Evolutionary conservation across 2,113 vertebrate genomes (phyloP).

Genomic region (Spea multiplicata): DNA sequence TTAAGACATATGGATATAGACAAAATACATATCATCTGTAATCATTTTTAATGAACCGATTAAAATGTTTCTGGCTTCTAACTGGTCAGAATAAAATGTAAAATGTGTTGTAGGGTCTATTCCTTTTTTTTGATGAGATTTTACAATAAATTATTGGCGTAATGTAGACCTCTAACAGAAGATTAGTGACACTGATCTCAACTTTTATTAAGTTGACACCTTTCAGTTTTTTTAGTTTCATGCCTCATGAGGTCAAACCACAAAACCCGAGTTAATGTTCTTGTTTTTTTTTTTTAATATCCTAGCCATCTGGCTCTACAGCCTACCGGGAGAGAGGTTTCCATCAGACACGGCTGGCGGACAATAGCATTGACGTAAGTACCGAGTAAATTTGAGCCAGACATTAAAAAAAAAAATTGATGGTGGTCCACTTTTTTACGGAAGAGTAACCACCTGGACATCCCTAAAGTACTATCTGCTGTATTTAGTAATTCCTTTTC

Average conservation of each 20-base stretch:
- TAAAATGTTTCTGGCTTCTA: too few relatives aligned
- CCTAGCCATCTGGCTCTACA: slow-evolving; percentile 60
- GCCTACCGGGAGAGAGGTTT: slow-evolving; percentile 52
- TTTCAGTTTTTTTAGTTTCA: background rate
- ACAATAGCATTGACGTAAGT: slow-evolving; percentile 72
- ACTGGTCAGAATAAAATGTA: too few relatives aligned
- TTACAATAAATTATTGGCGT: too few relatives aligned
- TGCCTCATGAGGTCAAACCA: background rate
- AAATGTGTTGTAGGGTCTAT: too few relatives aligned
- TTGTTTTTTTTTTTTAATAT: slow-evolving; percentile 15
- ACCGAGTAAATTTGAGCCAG: background rate
- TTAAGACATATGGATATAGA: background rate
- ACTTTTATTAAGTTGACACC: background rate
- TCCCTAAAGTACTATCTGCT: too few relatives aligned
- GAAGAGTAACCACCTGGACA: too few relatives aligned
- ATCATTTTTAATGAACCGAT: too few relatives aligned
- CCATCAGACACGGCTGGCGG: slow-evolving; percentile 60
- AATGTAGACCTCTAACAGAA: too few relatives aligned
- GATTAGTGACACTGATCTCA: background rate
- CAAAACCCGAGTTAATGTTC: background rate
- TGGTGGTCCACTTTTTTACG: too few relatives aligned
- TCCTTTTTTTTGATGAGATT: too few relatives aligned
- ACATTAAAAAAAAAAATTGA: background rate
- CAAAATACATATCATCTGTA: too few relatives aligned
- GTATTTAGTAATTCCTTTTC: too few relatives aligned